Evolutionary conservation across 2,797 vertebrate species (phyloP), one percentile per base, ranked within the genome.

Genomic region (Pempheris klunzingeri): DNA sequence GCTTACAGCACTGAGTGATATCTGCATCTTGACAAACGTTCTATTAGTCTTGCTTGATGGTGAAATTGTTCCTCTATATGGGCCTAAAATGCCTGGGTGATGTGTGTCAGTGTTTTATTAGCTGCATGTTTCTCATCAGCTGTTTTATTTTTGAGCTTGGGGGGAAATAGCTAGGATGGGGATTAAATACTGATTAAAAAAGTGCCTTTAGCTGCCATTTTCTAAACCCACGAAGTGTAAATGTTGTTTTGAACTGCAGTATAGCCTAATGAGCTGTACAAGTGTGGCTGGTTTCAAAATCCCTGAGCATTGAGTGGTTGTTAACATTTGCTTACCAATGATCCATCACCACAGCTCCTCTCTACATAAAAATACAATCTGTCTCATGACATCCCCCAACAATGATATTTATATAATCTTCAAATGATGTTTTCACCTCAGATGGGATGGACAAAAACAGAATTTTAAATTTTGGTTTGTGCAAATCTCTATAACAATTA

Each of bases 1-100:
- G 65, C 79, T 77, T 46, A 36, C 41, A 71, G 60, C 74, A 70
- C 69, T 24, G 66, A 66, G 69, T 54, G 77, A 82, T 87, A 71
- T 77, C 77, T 84, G 67, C 63, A 75, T 71, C 75, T 58, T 64
- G 61, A 84, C 63, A 76, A 80, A 74, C 26, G 3, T 22, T 24
- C 43, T 72, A 63, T 81, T 73, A 75, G 52, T 82, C 41, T 59
- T 54, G 46, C 65, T 70, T 71, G 47, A 72, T 49, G 64, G 71
- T 59, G 58, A 74, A 83, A 83, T 54, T 73, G 46, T 62, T 68
- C 4, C 81, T 78, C 41, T 74, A 34, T 47, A 36, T 43, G 39
- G 3, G 59, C 12, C 63, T 72, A 14, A 71, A 68, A 64, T 69
- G 63, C 53, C 17, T 32, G 22, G 53, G 22, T 62, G 54, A 39